A percentile compares a stretch with the other conserved stretches of the same genome.
These are phyloP conservation scores for Stigmatopora argus DNA, from an alignment of 2,113 vertebrate species.

Conservation along the genomic window DNA sequence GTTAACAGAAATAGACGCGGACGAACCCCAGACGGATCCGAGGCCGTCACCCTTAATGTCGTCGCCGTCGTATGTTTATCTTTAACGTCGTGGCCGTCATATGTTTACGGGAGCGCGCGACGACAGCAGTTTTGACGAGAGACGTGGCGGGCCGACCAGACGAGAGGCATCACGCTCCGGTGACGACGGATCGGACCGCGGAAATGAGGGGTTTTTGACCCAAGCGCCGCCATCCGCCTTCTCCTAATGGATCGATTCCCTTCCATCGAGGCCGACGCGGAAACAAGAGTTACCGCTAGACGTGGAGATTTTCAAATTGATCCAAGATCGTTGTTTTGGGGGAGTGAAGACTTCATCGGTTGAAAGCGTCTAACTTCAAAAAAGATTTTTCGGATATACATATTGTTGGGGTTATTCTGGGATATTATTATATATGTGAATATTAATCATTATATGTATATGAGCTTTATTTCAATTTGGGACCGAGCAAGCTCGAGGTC, in stretches of 20 bases:
- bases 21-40: not conserved
- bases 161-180: not conserved
- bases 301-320: too few relatives aligned
- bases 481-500: too few relatives aligned
- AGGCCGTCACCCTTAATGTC: too few relatives aligned
- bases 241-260: slow-evolving; percentile 1
- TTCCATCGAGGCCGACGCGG: not conserved
- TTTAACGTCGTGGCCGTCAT: not conserved
- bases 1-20: not conserved
- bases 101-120: slow-evolving; percentile 15
- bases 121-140: slow-evolving; percentile 3
- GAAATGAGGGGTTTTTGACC: not conserved
- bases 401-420: too few relatives aligned
- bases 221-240: not conserved
- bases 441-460: too few relatives aligned
- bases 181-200: not conserved
- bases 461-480: too few relatives aligned
- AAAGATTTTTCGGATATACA: too few relatives aligned
- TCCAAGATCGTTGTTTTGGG: too few relatives aligned
- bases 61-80: too few relatives aligned
- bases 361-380: too few relatives aligned
- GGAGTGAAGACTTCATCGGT: too few relatives aligned
- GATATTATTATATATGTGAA: too few relatives aligned
- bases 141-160: not conserved
- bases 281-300: not conserved